Percentiles rank a stretch among this genome's conserved stretches.
Evolutionary conservation across 37 sponge, comb jelly and placozoan species (phyloP).

Genomic region (Bolinopsis microptera): DNA sequence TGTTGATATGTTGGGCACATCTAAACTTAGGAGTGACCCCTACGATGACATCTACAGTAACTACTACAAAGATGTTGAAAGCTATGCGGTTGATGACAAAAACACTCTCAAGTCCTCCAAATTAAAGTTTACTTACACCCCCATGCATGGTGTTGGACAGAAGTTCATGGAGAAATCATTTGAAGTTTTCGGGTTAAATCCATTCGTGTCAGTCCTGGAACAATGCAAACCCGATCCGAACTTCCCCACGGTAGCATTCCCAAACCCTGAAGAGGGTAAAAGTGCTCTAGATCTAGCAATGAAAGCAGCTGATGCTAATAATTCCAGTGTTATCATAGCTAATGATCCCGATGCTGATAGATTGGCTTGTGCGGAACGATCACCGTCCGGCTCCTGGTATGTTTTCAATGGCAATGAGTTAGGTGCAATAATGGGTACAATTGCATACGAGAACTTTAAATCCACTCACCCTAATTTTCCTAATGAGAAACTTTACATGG

Average conservation of each 20-base stretch:
- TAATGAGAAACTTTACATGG: slow-evolving; percentile 79
- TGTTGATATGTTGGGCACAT: slow-evolving; percentile 41
- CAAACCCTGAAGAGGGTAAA: slow-evolving; percentile 99
- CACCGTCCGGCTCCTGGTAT: slow-evolving; percentile 74
- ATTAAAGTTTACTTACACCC: slow-evolving; percentile 81
- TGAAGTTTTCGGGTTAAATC: slow-evolving; percentile 74
- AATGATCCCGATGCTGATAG: slow-evolving; percentile 98
- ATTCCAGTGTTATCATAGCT: slow-evolving; percentile 82
- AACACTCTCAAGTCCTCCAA: background rate
- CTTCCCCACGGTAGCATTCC: slow-evolving; percentile 93
- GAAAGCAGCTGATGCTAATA: slow-evolving; percentile 77
- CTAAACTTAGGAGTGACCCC: slow-evolving; percentile 75
- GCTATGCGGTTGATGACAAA: slow-evolving; percentile 15
- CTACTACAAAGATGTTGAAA: slow-evolving; percentile 74
- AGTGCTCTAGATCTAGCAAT: slow-evolving; percentile 89
- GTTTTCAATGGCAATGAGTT: slow-evolving; percentile 97
- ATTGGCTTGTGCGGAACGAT: slow-evolving; percentile 89
- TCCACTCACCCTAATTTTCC: slow-evolving; percentile 67
- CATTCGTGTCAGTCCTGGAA: slow-evolving; percentile 77
- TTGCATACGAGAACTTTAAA: slow-evolving; percentile 85
- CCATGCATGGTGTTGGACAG: slow-evolving; percentile 98
- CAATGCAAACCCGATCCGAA: slow-evolving; percentile 95
- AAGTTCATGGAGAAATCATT: slow-evolving; percentile 78
- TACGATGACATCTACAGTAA: slow-evolving; percentile 68
- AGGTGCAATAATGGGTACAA: slow-evolving; percentile 86